Evolutionary conservation across 2,113 vertebrate genomes (phyloP).

Genomic region (Sorex fumeus): DNA sequence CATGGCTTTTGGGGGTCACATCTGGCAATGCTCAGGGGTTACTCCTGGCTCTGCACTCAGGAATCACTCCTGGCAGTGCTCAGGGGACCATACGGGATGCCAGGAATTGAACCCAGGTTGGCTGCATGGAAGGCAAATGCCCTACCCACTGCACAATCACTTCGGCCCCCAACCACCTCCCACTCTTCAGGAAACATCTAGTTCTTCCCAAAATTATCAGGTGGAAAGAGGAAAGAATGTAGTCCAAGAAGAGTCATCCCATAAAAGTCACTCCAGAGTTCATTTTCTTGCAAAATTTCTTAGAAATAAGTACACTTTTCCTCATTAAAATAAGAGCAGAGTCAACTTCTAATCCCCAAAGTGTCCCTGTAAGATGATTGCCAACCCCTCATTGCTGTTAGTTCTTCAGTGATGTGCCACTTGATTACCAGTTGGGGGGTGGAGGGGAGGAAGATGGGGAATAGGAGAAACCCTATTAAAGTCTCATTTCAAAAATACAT

Average conservation of each 20-base stretch:
- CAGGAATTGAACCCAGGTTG: no score
- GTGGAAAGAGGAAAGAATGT: neutral
- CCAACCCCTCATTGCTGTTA: neutral
- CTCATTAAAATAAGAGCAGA: slow-evolving; percentile 52
- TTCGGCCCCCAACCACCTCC: neutral
- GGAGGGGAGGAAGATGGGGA: no score
- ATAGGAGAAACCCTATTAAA: neutral
- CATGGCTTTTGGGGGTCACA: no score
- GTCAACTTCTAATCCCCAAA: neutral
- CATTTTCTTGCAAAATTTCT: slow-evolving; percentile 51
- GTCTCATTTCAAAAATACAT: slow-evolving; percentile 32
- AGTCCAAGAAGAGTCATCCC: neutral
- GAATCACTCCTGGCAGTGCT: no score
- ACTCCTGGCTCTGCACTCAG: no score
- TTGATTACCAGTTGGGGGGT: neutral
- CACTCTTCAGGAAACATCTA: neutral
- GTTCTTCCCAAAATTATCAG: neutral
- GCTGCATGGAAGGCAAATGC: no score
- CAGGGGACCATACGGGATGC: no score
- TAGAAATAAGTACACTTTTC: neutral
- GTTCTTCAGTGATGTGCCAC: slow-evolving; percentile 22
- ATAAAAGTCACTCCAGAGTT: neutral
- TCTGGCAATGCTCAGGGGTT: no score
- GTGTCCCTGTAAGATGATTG: slow-evolving; percentile 23
- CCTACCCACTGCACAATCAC: no score